Conservation (phyloP, 1,140 invertebrate genomes). For the Leptinotarsa lineolata region DNA sequence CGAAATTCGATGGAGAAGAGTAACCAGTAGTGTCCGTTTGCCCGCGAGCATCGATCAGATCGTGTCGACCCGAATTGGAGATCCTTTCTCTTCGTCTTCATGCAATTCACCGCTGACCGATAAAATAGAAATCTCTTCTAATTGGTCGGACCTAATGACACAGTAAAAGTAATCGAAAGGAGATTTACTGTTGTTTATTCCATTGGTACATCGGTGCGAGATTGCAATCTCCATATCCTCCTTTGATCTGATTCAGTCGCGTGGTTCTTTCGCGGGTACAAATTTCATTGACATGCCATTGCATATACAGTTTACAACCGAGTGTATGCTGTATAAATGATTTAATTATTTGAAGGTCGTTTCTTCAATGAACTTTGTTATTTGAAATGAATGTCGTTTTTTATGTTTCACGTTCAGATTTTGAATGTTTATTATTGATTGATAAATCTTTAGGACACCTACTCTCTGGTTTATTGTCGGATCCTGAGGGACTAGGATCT, state of each 20-base stretch:
- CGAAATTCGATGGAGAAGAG: background rate
- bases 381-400: too few species aligned
- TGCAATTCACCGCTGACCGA: slow-evolving; percentile 17
- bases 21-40: background rate
- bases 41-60: background rate
- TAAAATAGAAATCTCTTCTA: slow-evolving; percentile 16
- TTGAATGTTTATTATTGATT: too few species aligned
- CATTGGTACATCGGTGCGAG: background rate
- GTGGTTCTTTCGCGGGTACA: background rate
- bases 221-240: background rate
- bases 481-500: too few species aligned
- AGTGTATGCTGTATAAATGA: too few species aligned
- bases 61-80: slow-evolving; percentile 6
- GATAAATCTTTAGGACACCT: too few species aligned
- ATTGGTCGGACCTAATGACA: slow-evolving; percentile 10
- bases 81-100: slow-evolving; percentile 18
- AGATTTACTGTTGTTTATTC: slow-evolving; percentile 9
- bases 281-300: too few species aligned
- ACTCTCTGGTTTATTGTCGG: too few species aligned
- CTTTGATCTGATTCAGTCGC: background rate
- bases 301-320: too few species aligned
- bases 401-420: too few species aligned
- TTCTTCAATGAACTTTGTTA: too few species aligned
- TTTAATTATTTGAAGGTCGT: too few species aligned
- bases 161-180: slow-evolving; percentile 19